A percentile compares a stretch with the other conserved stretches of the same genome.
Conservation (phyloP, 1,140 invertebrate species). For the Dreissena rostriformis region DNA sequence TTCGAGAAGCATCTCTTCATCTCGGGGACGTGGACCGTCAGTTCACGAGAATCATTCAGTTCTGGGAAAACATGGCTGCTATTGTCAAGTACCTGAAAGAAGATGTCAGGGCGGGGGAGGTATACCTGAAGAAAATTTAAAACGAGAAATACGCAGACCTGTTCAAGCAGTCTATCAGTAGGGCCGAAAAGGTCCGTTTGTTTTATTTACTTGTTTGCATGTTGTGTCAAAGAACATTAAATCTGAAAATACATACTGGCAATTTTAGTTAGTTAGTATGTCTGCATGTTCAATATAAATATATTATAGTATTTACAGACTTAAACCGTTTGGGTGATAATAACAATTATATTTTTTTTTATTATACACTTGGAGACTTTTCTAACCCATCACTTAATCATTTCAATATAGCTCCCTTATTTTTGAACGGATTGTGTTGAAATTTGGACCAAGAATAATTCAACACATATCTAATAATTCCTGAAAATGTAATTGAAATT, state of each 20-base stretch:
- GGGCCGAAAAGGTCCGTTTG: conserved; percentile 10
- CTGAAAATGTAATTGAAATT: too few relatives aligned
- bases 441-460: too few relatives aligned
- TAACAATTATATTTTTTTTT: neutral
- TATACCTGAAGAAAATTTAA: conserved; percentile 23
- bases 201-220: neutral
- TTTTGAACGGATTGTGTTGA: too few relatives aligned
- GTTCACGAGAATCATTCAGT: conserved; percentile 7
- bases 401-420: too few relatives aligned
- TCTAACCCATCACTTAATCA: too few relatives aligned
- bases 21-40: conserved; percentile 13
- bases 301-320: neutral
- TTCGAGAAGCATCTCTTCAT: neutral
- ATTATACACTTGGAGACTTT: too few relatives aligned
- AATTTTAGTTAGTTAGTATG: too few relatives aligned
- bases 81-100: neutral
- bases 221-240: neutral
- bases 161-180: conserved; percentile 12
- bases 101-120: neutral
- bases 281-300: too few relatives aligned
- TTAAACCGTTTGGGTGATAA: neutral
- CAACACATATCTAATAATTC: too few relatives aligned
- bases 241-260: too few relatives aligned
- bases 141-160: neutral
- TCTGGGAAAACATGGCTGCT: conserved; percentile 22